Evolutionary conservation across 1,140 invertebrate species (phyloP).

Genomic region (Drosophila kurseongensis): DNA sequence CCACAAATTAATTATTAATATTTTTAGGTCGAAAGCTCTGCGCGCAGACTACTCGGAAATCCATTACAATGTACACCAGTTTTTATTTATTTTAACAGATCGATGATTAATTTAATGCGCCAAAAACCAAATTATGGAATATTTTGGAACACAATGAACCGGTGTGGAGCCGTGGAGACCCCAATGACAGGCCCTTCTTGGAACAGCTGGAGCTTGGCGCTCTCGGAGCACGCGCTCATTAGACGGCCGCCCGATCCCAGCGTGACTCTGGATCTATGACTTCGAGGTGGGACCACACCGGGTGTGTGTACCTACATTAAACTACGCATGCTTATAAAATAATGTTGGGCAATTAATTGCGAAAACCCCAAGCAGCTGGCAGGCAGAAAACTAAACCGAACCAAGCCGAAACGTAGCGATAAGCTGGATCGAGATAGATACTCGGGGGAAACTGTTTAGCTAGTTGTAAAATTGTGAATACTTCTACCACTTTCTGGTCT

Average conservation of each 20-base stretch:
- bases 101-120: slow-evolving; percentile 75
- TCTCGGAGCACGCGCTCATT: slow-evolving; percentile 76
- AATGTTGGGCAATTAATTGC: slow-evolving; percentile 81
- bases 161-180: background rate
- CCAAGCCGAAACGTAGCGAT: background rate
- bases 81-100: slow-evolving; percentile 81
- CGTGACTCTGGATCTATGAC: slow-evolving; percentile 30
- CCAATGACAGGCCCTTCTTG: slow-evolving; percentile 75
- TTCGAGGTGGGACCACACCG: slow-evolving; percentile 54
- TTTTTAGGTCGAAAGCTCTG: slow-evolving; percentile 49
- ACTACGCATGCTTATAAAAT: slow-evolving; percentile 70
- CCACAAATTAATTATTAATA: slow-evolving; percentile 70
- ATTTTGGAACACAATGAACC: slow-evolving; percentile 23
- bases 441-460: slow-evolving; percentile 9
- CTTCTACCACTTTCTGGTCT: slow-evolving; percentile 57
- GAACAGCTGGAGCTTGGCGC: slow-evolving; percentile 72
- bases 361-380: slow-evolving; percentile 70
- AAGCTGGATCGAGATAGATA: slow-evolving; percentile 17
- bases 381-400: slow-evolving; percentile 4
- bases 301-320: slow-evolving; percentile 66
- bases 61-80: slow-evolving; percentile 72
- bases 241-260: slow-evolving; percentile 40
- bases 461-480: slow-evolving; percentile 54
- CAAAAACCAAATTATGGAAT: slow-evolving; percentile 53
- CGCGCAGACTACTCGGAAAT: slow-evolving; percentile 20